Base-by-base conservation (phyloP, 2,888 invertebrate genomes). In the Parnassius apollo region DNA sequence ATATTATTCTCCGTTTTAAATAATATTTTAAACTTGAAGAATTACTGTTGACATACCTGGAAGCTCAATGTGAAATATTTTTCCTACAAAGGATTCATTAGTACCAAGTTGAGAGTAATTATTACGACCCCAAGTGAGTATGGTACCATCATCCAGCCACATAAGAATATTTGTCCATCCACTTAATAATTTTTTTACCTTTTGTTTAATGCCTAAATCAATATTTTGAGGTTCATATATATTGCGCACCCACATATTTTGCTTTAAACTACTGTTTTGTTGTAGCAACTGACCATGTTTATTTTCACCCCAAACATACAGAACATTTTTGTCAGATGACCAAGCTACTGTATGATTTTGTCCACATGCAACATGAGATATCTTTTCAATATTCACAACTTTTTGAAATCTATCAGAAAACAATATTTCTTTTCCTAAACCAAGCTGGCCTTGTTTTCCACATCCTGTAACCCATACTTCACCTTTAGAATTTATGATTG, bases 101-200 rank as follows among this genome's bases (percentile, higher is more conserved):
- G 81, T 81, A 2, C 96, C 97, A 59, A 96, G 85, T 77, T 97
- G 96, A 1, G 96, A 96, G 82, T 96, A 96, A 71, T 93, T 94
- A 79, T 96, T 96, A 74, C 97, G 92, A 2, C 97, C 97, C 96
- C 96, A 97, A 12, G 94, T 91, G 42, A 94, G 86, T n/a, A 97
- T 81, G 64, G 92, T 88, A 12, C 95, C 94, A 76, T 92, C 90
- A 67, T 93, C 93, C 12, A 94, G 91, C 83, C 94, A 87, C 11
- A 94, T 87, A 4, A 94, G 92, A 71, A 94, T 94, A 81, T 97
- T 96, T 1, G 96, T 96, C 97, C 97, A 97, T 4, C 97, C 97
- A 71, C 94, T 93, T 68, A 93, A 83, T 44, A 96, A 85, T 65
- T 93, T 92, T 61, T 86, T 91, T 12, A 94, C 91, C 65, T 88